Evolutionary conservation across 2,888 invertebrate species (phyloP), one percentile per base, ranked within the genome.

Genomic region (Ophioninae sp.): DNA sequence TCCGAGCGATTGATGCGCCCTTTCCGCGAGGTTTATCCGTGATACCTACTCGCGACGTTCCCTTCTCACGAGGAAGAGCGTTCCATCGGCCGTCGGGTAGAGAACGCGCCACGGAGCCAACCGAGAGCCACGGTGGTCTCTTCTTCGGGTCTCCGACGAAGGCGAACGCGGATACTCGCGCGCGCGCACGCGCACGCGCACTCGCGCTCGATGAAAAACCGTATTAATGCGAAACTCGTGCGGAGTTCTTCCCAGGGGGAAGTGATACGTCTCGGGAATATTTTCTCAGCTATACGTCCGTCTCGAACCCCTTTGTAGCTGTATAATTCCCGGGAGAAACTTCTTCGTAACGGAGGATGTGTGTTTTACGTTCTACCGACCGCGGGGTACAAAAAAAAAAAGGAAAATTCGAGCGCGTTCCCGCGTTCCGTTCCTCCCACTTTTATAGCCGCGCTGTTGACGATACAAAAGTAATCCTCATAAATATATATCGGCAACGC

Each of bases 171-270:
- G 37, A 50, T 30, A 59, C n/a, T 61, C 57, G 50, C 57, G 70
- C 39, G 64, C 59, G 59, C 37, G 30, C 59, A 44, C 30, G 61
- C 56, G 59, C 64, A 77, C 50, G 20, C 23, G 67, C 70, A 37
- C 64, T 57, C 44, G 30, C 61, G 30, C 68, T 62, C 75, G 73
- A 72, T 61, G 80, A 82, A 84, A 84, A 82, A 84, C 78, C 74
- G 79, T 82, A 85, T 85, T 85, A 82, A 84, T 85, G 81, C 84
- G 77, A 80, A 79, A 85, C 85, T 82, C 84, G 82, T 85, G 84
- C 82, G 85, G 80, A 59, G 78, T 72, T 56, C 65, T 41, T 68
- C 74, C 73, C 67, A 21, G 70, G 72, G 84, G 50, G 41, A 72
- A 74, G 84, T 74, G 81, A 84, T 82, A 79, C 85, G 81, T 84